Conservation (phyloP, 2,113 vertebrate species). For the Tyrannus savana region DNA sequence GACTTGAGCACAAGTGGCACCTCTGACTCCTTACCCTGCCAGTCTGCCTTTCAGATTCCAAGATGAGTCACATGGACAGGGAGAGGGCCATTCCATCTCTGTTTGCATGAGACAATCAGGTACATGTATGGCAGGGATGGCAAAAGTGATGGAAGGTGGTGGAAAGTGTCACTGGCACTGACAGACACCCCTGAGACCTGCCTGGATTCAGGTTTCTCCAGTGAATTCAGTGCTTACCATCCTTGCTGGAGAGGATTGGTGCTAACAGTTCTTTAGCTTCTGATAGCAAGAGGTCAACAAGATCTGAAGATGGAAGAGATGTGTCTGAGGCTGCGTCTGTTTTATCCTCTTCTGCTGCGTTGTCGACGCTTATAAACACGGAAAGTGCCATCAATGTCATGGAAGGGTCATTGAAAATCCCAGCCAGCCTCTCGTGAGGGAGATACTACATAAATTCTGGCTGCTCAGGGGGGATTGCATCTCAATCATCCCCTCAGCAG, state of each 20-base stretch:
- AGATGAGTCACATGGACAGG: background rate
- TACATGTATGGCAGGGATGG: background rate
- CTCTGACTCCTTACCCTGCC: background rate
- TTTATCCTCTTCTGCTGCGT: conserved; percentile 53
- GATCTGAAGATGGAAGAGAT: conserved; percentile 66
- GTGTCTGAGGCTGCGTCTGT: conserved; percentile 9
- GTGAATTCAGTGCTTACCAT: conserved; percentile 18
- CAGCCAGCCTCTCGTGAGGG: background rate
- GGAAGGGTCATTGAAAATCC: conserved; percentile 6
- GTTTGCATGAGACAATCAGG: background rate
- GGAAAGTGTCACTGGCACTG: background rate
- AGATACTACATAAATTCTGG: background rate
- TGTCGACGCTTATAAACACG: conserved; percentile 21
- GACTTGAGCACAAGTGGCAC: background rate
- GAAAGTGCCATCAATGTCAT: conserved; percentile 20
- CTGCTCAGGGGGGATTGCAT: background rate
- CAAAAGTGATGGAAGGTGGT: background rate
- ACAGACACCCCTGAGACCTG: background rate
- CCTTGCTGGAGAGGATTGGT: background rate
- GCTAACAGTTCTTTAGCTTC: conserved; percentile 71
- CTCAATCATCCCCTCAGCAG: background rate
- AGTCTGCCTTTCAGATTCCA: background rate
- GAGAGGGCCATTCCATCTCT: background rate
- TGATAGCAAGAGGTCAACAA: conserved; percentile 57
- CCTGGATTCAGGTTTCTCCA: background rate